A percentile compares a stretch with the other conserved stretches of the same genome.
Evolutionary conservation across 2,113 vertebrate genomes (phyloP).

Genomic region (Amphiprion percula): DNA sequence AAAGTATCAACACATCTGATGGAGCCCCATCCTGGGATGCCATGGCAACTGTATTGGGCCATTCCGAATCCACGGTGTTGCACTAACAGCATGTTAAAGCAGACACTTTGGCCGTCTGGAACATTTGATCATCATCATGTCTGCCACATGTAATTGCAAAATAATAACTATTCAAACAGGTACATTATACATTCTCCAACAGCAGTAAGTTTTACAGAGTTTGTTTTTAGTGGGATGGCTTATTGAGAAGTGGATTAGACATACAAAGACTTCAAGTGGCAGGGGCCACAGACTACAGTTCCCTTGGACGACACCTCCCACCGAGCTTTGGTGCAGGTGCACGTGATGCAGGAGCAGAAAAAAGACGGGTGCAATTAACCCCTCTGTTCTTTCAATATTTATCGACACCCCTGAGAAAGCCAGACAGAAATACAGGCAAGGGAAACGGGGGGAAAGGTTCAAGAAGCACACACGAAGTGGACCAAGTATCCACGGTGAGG

Average conservation of each 20-base stretch:
- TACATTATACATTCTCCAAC: slow-evolving; percentile 84
- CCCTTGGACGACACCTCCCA: slow-evolving; percentile 68
- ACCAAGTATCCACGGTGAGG: slow-evolving; percentile 69
- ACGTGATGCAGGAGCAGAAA: slow-evolving; percentile 63
- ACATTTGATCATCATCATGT: slow-evolving; percentile 70
- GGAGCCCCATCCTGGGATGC: slow-evolving; percentile 70
- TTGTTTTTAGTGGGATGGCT: slow-evolving; percentile 74
- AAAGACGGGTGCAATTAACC: slow-evolving; percentile 48
- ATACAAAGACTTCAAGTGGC: slow-evolving; percentile 68
- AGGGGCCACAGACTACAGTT: slow-evolving; percentile 66
- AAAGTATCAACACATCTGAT: slow-evolving; percentile 73
- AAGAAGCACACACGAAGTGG: slow-evolving; percentile 62
- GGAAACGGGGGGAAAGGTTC: slow-evolving; percentile 18
- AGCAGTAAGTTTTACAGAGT: slow-evolving; percentile 73
- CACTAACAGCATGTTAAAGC: slow-evolving; percentile 46
- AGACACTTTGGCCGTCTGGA: slow-evolving; percentile 69
- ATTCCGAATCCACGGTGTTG: slow-evolving; percentile 46
- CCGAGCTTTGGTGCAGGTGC: slow-evolving; percentile 68
- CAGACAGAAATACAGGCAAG: slow-evolving; percentile 73
- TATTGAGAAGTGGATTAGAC: slow-evolving; percentile 69
- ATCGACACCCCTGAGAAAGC: slow-evolving; percentile 80
- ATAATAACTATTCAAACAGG: slow-evolving; percentile 77
- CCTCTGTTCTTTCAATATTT: slow-evolving; percentile 66
- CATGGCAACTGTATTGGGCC: slow-evolving; percentile 39
- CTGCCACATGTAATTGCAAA: slow-evolving; percentile 69